Percentiles rank a stretch among this genome's conserved stretches.
These are phyloP conservation scores for Glomeris marginata DNA, from an alignment of 2,888 invertebrate species.

Conservation along the genomic window DNA sequence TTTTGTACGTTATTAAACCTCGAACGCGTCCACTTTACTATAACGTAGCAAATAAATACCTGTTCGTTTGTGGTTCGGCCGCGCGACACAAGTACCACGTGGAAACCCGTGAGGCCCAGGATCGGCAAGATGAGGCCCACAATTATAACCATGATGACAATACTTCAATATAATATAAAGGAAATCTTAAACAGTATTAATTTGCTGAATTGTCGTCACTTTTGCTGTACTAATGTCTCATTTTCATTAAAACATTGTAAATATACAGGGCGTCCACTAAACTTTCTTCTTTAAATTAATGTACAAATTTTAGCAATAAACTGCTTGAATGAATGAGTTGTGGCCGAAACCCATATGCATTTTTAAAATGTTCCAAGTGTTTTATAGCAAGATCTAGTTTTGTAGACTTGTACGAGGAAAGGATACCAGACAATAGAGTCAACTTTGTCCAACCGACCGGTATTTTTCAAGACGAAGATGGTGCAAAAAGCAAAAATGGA, in stretches of 20 bases:
- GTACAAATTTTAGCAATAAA: too few species aligned
- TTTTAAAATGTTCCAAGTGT: too few species aligned
- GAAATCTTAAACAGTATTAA: background rate
- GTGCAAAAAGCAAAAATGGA: slow-evolving; percentile 90
- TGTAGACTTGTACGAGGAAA: slow-evolving; percentile 10
- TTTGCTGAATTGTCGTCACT: background rate
- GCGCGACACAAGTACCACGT: slow-evolving; percentile 87
- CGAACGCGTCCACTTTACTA: background rate
- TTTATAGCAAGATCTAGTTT: too few species aligned
- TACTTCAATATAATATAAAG: slow-evolving; percentile 37
- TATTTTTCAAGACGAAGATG: slow-evolving; percentile 75
- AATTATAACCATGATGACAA: slow-evolving; percentile 82
- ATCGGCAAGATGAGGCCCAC: slow-evolving; percentile 88
- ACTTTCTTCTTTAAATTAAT: too few species aligned
- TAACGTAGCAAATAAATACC: slow-evolving; percentile 25
- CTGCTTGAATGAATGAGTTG: too few species aligned
- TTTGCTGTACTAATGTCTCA: too few species aligned
- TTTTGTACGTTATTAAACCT: background rate
- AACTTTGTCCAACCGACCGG: slow-evolving; percentile 60
- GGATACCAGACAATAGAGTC: slow-evolving; percentile 47
- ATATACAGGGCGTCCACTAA: too few species aligned
- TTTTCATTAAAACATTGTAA: too few species aligned
- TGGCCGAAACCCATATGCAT: too few species aligned
- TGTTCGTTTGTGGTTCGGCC: slow-evolving; percentile 99
- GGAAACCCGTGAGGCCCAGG: slow-evolving; percentile 93